These are phyloP conservation scores for Coptotermes formosanus DNA, from an alignment of 1,140 invertebrate genomes.

Conservation along the genomic window DNA sequence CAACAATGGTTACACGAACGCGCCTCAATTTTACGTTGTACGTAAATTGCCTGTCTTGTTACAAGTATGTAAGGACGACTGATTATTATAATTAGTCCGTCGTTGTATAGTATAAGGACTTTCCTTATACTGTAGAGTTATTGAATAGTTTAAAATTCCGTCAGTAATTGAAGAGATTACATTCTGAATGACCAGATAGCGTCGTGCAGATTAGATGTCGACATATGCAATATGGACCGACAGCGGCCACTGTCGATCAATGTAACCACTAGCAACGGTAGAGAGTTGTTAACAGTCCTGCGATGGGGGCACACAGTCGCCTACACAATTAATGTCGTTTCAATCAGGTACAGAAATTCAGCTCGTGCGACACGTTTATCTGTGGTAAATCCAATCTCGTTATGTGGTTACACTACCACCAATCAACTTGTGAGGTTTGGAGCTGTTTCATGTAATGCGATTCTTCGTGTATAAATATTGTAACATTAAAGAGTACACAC, in stretches of 20 bases:
- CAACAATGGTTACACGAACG: no score
- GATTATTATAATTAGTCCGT: no score
- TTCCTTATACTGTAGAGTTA: no score
- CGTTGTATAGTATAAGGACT: no score
- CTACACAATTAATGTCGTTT: constrained; percentile 13
- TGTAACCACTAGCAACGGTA: constrained; percentile 4
- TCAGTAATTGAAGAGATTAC: no score
- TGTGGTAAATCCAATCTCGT: not conserved
- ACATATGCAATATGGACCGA: not conserved
- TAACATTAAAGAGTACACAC: not conserved
- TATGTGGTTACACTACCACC: not conserved
- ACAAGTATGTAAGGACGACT: no score
- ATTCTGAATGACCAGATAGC: not conserved
- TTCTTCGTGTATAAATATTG: not conserved
- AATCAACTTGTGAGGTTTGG: not conserved
- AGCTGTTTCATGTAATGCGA: not conserved
- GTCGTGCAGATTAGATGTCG: not conserved
- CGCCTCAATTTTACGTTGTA: no score
- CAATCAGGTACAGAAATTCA: not conserved
- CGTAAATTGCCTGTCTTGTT: no score
- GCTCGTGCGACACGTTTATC: not conserved
- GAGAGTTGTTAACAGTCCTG: constrained; percentile 6
- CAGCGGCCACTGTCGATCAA: not conserved
- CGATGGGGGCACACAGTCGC: not conserved
- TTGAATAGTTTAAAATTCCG: no score